These are phyloP conservation scores for Anoplius nigerrimus DNA, from an alignment of 2,888 invertebrate species.

Conservation along the genomic window DNA sequence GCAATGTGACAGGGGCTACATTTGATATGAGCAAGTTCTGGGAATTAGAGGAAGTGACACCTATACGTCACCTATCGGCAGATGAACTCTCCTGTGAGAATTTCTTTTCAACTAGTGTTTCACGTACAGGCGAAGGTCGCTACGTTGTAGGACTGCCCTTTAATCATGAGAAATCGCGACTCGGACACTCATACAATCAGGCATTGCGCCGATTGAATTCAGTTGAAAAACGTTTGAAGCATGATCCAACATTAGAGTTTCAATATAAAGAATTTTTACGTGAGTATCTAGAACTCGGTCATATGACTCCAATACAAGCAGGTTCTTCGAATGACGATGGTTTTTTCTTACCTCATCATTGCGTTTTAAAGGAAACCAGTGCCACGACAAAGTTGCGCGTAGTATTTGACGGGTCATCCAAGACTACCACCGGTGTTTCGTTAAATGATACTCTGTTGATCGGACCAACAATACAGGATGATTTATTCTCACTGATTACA, in stretches of 20 bases:
- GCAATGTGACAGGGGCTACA: too few relatives aligned
- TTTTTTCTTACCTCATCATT: constrained; percentile 7
- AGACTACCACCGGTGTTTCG: not conserved
- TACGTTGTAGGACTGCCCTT: too few relatives aligned
- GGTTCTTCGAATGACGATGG: not conserved
- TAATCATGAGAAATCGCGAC: too few relatives aligned
- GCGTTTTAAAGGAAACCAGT: not conserved
- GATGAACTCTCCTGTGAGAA: too few relatives aligned
- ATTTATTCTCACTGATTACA: not conserved
- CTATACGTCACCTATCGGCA: too few relatives aligned
- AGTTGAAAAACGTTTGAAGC: too few relatives aligned
- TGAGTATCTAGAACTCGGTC: constrained; percentile 11
- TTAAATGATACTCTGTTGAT: constrained; percentile 12
- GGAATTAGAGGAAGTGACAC: too few relatives aligned
- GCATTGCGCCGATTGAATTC: too few relatives aligned
- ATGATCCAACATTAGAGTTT: not conserved
- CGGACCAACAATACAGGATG: constrained; percentile 10
- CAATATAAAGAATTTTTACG: not conserved
- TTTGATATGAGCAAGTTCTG: too few relatives aligned
- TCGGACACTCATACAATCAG: too few relatives aligned
- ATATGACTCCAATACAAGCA: not conserved
- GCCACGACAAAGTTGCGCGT: constrained; percentile 13
- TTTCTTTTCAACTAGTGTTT: too few relatives aligned
- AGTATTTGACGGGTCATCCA: constrained; percentile 15
- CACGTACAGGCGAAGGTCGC: too few relatives aligned